phyloP scores from a whole-genome alignment of 2,113 vertebrate genomes.

The Echinops telfairi region DNA sequence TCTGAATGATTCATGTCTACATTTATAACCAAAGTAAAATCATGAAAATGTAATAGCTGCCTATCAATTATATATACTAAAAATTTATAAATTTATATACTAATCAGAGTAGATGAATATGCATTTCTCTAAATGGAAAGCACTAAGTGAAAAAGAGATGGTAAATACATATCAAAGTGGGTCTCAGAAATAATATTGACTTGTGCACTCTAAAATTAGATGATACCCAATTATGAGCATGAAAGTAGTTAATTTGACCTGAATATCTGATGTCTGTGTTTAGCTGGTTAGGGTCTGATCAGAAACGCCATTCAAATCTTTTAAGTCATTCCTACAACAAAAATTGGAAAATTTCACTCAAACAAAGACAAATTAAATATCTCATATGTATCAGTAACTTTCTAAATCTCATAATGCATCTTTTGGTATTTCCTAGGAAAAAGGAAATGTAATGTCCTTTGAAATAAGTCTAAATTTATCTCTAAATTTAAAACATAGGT shows the following conservation, averaged over 20 bases:
- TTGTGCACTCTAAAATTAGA: conserved; percentile 26
- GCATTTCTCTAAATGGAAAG: background rate
- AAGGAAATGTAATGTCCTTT: background rate
- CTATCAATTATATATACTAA: background rate
- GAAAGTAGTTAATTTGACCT: background rate
- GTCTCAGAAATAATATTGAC: conserved; percentile 14
- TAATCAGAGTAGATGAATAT: background rate
- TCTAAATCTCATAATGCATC: background rate
- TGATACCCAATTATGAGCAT: background rate
- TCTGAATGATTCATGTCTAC: background rate
- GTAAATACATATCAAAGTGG: background rate
- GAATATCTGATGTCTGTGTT: conserved; percentile 32
- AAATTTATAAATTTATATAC: conserved; percentile 17
- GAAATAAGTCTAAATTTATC: background rate
- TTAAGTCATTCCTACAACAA: background rate
- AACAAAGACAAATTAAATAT: conserved; percentile 30
- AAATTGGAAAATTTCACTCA: conserved; percentile 36
- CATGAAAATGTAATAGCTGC: background rate
- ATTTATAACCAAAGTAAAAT: background rate
- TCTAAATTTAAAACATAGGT: background rate
- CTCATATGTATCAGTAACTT: conserved; percentile 28
- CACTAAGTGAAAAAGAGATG: background rate
- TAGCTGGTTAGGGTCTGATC: background rate
- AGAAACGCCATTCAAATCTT: conserved; percentile 18
- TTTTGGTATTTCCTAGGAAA: conserved; percentile 28